These are phyloP conservation scores for Euwallacea similis DNA, from an alignment of 1,140 invertebrate genomes.

Conservation along the genomic window DNA sequence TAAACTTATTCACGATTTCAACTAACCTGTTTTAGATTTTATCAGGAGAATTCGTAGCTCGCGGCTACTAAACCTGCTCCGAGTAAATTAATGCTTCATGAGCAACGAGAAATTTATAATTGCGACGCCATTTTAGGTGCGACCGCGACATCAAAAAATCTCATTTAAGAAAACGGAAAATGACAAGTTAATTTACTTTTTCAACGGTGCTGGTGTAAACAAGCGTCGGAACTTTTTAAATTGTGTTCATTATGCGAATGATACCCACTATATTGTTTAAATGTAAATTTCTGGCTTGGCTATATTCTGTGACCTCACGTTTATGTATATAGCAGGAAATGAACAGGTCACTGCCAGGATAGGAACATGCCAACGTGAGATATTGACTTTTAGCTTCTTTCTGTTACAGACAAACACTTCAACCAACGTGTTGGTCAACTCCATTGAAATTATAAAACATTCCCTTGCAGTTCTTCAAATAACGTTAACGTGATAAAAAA, in stretches of 20 bases:
- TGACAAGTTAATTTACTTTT: slow-evolving; percentile 33
- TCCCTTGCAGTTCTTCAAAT: too few species aligned
- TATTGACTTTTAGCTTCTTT: slow-evolving; percentile 32
- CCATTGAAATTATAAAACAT: too few species aligned
- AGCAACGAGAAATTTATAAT: slow-evolving; percentile 21
- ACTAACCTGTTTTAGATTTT: slow-evolving; percentile 1
- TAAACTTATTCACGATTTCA: slow-evolving; percentile 11
- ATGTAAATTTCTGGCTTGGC: slow-evolving; percentile 32
- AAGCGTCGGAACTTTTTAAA: slow-evolving; percentile 27
- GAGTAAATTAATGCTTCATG: slow-evolving; percentile 12
- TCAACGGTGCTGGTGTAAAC: slow-evolving; percentile 11
- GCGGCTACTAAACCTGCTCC: neutral
- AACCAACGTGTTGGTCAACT: too few species aligned
- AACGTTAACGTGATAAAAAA: too few species aligned
- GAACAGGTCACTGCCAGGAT: slow-evolving; percentile 31
- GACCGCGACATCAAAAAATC: slow-evolving; percentile 22
- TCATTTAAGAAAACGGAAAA: slow-evolving; percentile 31
- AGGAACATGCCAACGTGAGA: slow-evolving; percentile 35
- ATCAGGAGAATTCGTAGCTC: neutral
- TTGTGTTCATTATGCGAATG: slow-evolving; percentile 32
- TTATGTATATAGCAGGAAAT: slow-evolving; percentile 32
- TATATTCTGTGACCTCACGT: slow-evolving; percentile 25
- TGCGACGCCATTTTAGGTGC: slow-evolving; percentile 19
- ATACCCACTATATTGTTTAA: slow-evolving; percentile 31
- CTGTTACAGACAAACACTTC: neutral